These are phyloP conservation scores for Cerastis leucographa DNA, from an alignment of 2,888 invertebrate genomes.

Conservation along the genomic window DNA sequence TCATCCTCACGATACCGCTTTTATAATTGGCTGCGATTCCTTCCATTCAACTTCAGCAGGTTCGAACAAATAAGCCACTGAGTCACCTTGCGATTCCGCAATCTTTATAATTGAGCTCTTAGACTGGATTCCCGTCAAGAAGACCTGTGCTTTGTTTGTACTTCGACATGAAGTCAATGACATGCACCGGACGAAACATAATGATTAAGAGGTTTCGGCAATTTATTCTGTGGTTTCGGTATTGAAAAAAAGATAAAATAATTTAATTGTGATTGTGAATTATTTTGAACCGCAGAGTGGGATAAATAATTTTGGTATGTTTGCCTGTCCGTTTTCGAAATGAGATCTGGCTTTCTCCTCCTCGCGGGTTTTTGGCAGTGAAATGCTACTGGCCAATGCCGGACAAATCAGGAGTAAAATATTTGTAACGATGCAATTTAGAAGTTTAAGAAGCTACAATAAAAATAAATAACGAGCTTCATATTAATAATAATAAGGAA, in stretches of 20 bases:
- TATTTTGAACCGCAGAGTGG: not conserved
- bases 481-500: too few relatives aligned
- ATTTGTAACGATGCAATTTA: not conserved
- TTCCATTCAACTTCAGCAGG: slow-evolving; percentile 4
- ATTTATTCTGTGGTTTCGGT: slow-evolving; percentile 2
- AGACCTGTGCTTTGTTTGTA: slow-evolving; percentile 52
- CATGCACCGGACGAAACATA: slow-evolving; percentile 41
- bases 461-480: not conserved
- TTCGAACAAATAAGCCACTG: slow-evolving; percentile 46
- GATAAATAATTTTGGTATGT: not conserved
- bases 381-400: not conserved
- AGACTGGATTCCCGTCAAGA: slow-evolving; percentile 42
- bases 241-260: slow-evolving; percentile 34
- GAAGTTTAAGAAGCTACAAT: not conserved
- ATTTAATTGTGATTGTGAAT: slow-evolving; percentile 28
- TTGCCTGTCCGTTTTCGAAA: not conserved
- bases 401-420: not conserved
- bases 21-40: not conserved
- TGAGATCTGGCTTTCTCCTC: not conserved
- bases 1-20: not conserved
- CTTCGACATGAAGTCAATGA: slow-evolving; percentile 57
- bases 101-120: slow-evolving; percentile 35
- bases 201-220: slow-evolving; percentile 44
- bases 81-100: slow-evolving; percentile 44
- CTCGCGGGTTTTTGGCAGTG: not conserved